phyloP scores from a whole-genome alignment of 2,797 vertebrate genomes.

The Dendrocincla tyrannina region DNA sequence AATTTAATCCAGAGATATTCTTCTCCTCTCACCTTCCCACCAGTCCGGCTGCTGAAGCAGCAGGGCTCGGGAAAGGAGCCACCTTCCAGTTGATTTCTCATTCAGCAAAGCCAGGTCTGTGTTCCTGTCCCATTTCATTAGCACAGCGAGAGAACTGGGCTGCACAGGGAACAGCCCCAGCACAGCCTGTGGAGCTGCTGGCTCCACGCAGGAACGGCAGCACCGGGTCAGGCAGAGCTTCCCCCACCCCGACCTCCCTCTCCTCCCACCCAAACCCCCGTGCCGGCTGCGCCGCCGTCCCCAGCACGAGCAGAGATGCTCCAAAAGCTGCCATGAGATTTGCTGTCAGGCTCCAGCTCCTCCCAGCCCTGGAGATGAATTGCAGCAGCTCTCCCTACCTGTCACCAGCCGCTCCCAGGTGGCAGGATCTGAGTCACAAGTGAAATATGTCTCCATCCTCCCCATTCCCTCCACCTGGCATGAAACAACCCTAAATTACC shows the following conservation, averaged over 20 bases:
- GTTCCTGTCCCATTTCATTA: slow-evolving; percentile 63
- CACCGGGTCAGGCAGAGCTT: rapidly evolving
- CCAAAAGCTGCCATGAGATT: not conserved
- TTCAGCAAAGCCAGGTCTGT: not conserved
- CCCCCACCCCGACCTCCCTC: rapidly evolving
- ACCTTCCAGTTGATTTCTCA: slow-evolving; percentile 54
- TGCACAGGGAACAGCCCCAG: not conserved
- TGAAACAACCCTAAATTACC: slow-evolving; percentile 45
- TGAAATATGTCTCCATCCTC: slow-evolving; percentile 6
- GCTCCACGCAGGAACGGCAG: rapidly evolving
- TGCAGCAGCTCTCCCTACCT: not conserved
- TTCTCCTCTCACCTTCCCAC: not conserved
- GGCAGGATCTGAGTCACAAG: slow-evolving; percentile 28
- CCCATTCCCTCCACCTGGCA: not conserved
- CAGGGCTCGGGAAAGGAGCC: slow-evolving; percentile 11
- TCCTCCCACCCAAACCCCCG: not conserved
- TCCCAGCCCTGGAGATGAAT: not conserved
- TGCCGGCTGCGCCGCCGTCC: not conserved
- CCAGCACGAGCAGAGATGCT: not conserved
- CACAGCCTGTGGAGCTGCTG: not conserved
- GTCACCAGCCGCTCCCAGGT: not conserved
- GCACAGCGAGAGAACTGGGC: not conserved
- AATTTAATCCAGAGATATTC: not conserved
- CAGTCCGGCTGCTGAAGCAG: not conserved
- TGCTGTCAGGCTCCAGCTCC: not conserved